A percentile compares a stretch with the other conserved stretches of the same genome.
Conservation (phyloP, 2,888 invertebrate genomes). For the Lepetodrilus schrolli region DNA sequence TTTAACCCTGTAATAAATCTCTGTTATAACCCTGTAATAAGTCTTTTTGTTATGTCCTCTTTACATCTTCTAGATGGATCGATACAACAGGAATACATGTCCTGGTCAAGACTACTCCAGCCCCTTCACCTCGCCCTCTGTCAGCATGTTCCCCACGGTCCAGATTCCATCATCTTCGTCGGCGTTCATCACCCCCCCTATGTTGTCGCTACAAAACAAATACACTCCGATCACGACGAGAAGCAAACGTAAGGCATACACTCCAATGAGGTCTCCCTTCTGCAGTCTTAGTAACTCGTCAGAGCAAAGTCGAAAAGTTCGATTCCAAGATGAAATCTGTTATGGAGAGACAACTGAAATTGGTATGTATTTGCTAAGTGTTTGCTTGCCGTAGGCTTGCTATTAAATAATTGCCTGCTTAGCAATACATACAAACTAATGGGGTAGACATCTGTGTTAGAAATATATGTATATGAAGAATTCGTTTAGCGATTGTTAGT, state of each 20-base stretch:
- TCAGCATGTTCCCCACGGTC: constrained; percentile 30
- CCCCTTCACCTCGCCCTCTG: too few species aligned
- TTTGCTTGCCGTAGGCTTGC: neutral
- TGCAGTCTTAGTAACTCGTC: constrained; percentile 29
- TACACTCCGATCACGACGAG: constrained; percentile 4
- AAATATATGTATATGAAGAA: neutral
- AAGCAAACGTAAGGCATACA: constrained; percentile 54
- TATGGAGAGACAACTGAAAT: neutral
- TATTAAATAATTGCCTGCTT: neutral
- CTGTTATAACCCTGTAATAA: too few species aligned
- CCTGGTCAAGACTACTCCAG: too few species aligned
- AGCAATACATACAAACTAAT: neutral
- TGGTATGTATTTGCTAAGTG: neutral
- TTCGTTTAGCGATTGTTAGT: neutral
- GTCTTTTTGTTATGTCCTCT: too few species aligned
- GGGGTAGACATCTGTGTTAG: neutral
- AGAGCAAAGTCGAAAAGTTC: neutral
- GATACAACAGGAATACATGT: too few species aligned
- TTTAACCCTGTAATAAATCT: too few species aligned
- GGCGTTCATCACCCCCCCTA: neutral
- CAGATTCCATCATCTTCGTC: constrained; percentile 20
- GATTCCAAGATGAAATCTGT: neutral
- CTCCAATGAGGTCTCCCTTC: constrained; percentile 53
- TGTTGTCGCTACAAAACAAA: neutral
- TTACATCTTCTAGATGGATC: too few species aligned